These are phyloP conservation scores for Sciaenops ocellatus DNA, from an alignment of 2,797 vertebrate species.

Conservation along the genomic window DNA sequence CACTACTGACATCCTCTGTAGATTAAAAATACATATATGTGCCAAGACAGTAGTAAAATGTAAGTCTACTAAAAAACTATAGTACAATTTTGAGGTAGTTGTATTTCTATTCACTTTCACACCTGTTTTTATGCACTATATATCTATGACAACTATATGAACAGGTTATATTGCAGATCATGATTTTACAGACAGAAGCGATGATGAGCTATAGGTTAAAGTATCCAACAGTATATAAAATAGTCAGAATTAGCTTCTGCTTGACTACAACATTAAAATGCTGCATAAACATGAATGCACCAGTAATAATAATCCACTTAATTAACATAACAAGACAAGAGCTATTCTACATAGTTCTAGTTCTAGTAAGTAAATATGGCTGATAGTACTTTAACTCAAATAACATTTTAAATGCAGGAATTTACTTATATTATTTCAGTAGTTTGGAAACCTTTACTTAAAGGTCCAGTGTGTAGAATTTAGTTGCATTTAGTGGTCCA, in stretches of 20 bases:
- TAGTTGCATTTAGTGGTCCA: no score
- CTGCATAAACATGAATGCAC: not conserved
- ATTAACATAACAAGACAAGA: not conserved
- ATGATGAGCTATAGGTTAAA: not conserved
- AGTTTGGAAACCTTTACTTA: no score
- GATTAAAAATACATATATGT: not conserved
- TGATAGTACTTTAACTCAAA: not conserved
- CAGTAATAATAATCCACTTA: not conserved
- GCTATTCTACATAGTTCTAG: not conserved
- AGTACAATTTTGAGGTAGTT: not conserved
- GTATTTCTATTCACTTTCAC: not conserved
- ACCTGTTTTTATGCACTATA: not conserved
- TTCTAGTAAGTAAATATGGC: not conserved
- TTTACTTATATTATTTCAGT: not conserved
- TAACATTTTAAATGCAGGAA: not conserved
- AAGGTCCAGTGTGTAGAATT: no score
- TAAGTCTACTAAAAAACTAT: not conserved
- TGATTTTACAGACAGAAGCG: not conserved
- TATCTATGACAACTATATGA: not conserved
- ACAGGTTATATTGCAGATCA: not conserved
- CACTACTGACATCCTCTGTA: not conserved
- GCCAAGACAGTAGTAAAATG: not conserved
- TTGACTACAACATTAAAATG: not conserved
- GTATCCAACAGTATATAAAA: not conserved
- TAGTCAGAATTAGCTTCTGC: not conserved